Base-by-base conservation (phyloP, 35 echinoderm and acorn worm genomes). In the Apostichopus parvimensis region DNA sequence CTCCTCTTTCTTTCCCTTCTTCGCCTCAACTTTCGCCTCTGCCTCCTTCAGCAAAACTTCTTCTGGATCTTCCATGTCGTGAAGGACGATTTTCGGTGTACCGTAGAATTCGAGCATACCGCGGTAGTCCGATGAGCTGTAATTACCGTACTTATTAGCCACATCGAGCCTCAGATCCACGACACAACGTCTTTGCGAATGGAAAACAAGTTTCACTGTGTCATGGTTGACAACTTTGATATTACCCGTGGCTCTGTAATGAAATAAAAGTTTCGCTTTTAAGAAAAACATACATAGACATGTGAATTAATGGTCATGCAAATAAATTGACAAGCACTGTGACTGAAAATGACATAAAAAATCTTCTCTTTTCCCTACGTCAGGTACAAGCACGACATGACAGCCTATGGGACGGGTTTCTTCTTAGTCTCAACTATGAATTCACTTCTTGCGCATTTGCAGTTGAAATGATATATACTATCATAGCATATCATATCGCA, bases 61-160 rank as follows among this genome's bases (percentile, higher is more conserved):
- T 61, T 95, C 94, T 4, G 97, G 97, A 90, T 98, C 97, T 66
- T 95, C 97, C 87, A 94, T 95, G 83, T 98, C 94, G n/a, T 92
- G 54, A 6, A 98, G 87, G 5, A 58, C 70, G 57, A 98, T 91
- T 54, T 80, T 84, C 28, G 95, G 92, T 87, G 13, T 91, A 72
- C 97, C 96, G 83, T 96, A 98, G 34, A 98, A 98, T 87, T 95
- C 97, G 14, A 93, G 90, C 91, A 94, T 77, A 26, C 97, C 97
- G 54, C 95, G 90, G 73, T 96, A 98, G 23, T 96, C 94, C 0
- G 93, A 66, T 0, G 94, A 95, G 89, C 97, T 96, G 90, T 98
- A 90, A 64, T 98, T 98, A 73, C 97, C 97, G 56, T 94, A 98
- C 18, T 78, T 80, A 86, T 98, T 98, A 57, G 53, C 77, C 70